Evolutionary conservation across 2,113 vertebrate species (phyloP).

Genomic region (Pseudorhombus dupliciocellatus): DNA sequence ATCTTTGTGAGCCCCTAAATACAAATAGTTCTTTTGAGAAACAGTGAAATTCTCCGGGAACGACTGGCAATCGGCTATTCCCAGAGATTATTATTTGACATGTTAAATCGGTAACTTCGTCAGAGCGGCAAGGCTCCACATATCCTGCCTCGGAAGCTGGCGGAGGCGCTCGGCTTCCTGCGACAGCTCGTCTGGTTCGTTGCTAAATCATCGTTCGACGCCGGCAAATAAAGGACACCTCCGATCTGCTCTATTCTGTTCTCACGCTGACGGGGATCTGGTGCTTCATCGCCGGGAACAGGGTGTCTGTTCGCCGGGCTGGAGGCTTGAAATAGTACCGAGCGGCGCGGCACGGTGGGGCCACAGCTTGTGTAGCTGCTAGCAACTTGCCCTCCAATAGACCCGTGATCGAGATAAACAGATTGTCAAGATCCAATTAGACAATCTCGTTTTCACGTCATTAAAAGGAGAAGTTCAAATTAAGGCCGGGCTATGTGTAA

Average conservation of each 20-base stretch:
- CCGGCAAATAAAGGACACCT: neutral
- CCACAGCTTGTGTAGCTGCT: slow-evolving; percentile 42
- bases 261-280: neutral
- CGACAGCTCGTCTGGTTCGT: slow-evolving; percentile 36
- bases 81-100: neutral
- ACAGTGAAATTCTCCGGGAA: neutral
- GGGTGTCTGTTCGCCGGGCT: neutral
- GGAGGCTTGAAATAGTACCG: neutral
- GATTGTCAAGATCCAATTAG: slow-evolving; percentile 76
- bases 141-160: slow-evolving; percentile 17
- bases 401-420: slow-evolving; percentile 71
- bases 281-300: no score
- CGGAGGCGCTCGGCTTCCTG: slow-evolving; percentile 53
- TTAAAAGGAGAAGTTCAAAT: slow-evolving; percentile 57
- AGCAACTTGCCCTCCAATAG: slow-evolving; percentile 49
- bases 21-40: slow-evolving; percentile 52
- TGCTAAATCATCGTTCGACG: slow-evolving; percentile 17
- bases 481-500: slow-evolving; percentile 12
- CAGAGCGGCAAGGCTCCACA: slow-evolving; percentile 4
- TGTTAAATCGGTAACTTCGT: slow-evolving; percentile 16
- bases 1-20: slow-evolving; percentile 60
- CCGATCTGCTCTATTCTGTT: neutral
- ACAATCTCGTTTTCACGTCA: slow-evolving; percentile 41
- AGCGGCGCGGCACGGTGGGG: slow-evolving; percentile 41
- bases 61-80: neutral